A percentile compares a stretch with the other conserved stretches of the same genome.
phyloP scores from a whole-genome alignment of 2,888 invertebrate genomes.

The Parascotia fuliginaria region DNA sequence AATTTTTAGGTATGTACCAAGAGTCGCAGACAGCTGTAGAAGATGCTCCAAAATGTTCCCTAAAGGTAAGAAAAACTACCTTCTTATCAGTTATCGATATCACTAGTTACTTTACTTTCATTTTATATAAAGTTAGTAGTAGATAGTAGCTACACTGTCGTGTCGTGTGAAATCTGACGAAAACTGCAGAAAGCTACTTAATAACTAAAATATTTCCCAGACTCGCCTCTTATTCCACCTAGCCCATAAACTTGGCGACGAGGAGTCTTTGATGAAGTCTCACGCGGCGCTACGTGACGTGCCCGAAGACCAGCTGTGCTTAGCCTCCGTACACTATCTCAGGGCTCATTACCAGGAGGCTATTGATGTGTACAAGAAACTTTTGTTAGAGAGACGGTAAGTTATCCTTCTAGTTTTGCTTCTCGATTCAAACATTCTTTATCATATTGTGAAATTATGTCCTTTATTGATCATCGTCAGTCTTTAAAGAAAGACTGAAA shows the following conservation, averaged over 20 bases:
- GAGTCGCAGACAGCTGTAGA: constrained; percentile 88
- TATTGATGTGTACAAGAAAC: constrained; percentile 98
- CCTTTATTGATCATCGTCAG: no score
- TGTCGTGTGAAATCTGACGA: no score
- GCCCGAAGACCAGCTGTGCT: constrained; percentile 96
- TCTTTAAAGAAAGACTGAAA: no score
- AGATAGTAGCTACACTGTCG: no score
- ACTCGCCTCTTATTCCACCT: constrained; percentile 96
- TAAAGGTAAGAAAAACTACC: constrained; percentile 81
- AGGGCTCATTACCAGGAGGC: constrained; percentile 99
- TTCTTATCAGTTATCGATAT: no score
- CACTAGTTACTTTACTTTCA: no score
- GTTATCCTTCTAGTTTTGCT: not conserved
- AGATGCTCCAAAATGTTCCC: constrained; percentile 87
- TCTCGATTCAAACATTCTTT: no score
- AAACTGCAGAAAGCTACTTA: no score
- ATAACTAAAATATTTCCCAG: constrained; percentile 57
- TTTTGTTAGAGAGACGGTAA: constrained; percentile 96
- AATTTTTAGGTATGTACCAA: constrained; percentile 84
- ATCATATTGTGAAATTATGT: no score
- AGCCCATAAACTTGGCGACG: constrained; percentile 96
- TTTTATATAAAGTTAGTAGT: no score
- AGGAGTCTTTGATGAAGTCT: constrained; percentile 92
- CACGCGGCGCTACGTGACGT: constrained; percentile 94
- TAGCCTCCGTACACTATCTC: constrained; percentile 98